Conservation (phyloP, 2,888 invertebrate species). For the Crocallis elinguaria region DNA sequence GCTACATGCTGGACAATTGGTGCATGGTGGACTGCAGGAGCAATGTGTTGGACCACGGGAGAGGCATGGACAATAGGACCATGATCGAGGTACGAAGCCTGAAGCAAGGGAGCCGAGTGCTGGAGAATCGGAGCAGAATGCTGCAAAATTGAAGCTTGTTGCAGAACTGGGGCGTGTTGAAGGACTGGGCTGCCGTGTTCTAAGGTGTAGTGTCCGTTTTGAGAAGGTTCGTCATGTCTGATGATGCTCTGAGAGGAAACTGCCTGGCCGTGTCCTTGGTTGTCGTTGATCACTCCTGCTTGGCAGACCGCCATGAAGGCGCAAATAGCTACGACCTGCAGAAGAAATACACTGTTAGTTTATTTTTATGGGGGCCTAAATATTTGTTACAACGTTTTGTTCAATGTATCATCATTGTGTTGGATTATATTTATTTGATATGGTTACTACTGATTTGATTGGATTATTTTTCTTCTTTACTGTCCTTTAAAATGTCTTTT, state of each 20-base stretch:
- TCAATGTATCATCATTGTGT: too few species aligned
- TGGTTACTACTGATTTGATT: too few species aligned
- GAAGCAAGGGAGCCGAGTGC: constrained; percentile 37
- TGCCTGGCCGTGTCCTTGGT: constrained; percentile 63
- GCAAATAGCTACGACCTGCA: constrained; percentile 73
- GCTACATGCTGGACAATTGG: constrained; percentile 47
- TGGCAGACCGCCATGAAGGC: constrained; percentile 75
- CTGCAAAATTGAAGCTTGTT: constrained; percentile 34
- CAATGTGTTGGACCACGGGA: constrained; percentile 52
- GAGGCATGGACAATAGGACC: constrained; percentile 44
- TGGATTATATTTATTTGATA: too few species aligned
- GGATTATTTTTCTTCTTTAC: background rate
- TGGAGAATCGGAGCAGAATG: constrained; percentile 26
- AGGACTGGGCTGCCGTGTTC: constrained; percentile 47
- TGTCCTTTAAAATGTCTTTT: background rate
- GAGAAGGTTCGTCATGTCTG: constrained; percentile 67
- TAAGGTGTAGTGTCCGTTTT: constrained; percentile 45
- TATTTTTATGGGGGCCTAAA: too few species aligned
- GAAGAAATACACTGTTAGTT: constrained; percentile 15
- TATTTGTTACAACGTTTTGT: too few species aligned
- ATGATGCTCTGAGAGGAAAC: constrained; percentile 76
- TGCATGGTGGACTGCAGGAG: constrained; percentile 44
- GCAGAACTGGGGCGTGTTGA: constrained; percentile 39
- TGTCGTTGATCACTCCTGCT: constrained; percentile 65
- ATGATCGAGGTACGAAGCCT: constrained; percentile 45